Base-by-base conservation (phyloP, 2,113 vertebrate species). In the Gnathonemus longibarbis region DNA sequence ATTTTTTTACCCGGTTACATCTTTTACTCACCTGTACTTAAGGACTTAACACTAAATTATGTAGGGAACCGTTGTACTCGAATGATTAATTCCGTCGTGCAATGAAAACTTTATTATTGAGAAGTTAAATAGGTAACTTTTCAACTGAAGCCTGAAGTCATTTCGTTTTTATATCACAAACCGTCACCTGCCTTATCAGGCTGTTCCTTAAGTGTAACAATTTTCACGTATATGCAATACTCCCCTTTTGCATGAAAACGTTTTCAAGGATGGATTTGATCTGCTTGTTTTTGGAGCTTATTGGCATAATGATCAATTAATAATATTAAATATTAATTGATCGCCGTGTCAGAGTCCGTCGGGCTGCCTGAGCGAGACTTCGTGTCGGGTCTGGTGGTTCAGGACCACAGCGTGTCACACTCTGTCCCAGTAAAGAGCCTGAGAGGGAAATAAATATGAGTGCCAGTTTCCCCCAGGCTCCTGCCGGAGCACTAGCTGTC, bases 391-490 rank as follows among this genome's bases (percentile, higher is more conserved):
- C 17, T 42, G 35, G 35, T 80, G 35, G 31, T 19, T 42, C 35
- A 13, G 74, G 31, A 39, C 74, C 74, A 42, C 42, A 31, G 46
- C 13, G 1, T 87, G 85, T 52, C 10, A 46, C 49, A 15, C 49
- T 46, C n/a, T 52, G 85, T 53, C 85, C 50, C 13, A 48, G 49
- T 19, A 24, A 35, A 35, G 31, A 11, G 50, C 85, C 50, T 93
- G 92, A 86, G 90, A 91, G 91, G 9, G 90, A 91, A 93, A 93
- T 91, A 93, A 91, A 93, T 90, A 89, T 90, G 92, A 89, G 90
- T 83, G 90, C 90, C 35, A 48, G 91, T 89, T 85, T 92, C 85
- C 91, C 90, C 90, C 93, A 92, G 93, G 92, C 94, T 95, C 90
- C 88, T 92, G 91, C 89, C 90, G 93, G 92, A 89, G 93, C 92